A percentile compares a stretch with the other conserved stretches of the same genome.
phyloP scores from a whole-genome alignment of 2,888 invertebrate genomes.

The Pseudeuparius sepicola region DNA sequence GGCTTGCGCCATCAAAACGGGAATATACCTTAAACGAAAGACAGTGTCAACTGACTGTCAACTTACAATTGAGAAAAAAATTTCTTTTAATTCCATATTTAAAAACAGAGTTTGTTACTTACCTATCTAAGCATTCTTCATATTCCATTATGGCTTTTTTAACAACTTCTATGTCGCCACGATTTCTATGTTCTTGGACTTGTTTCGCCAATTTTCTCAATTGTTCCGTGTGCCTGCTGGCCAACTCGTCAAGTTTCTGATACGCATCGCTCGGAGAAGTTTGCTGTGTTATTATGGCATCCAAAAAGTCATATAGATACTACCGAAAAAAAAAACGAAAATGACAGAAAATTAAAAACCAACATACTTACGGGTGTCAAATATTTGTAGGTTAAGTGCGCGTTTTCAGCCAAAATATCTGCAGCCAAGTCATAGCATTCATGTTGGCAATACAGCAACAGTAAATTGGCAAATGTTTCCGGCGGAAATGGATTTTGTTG shows the following conservation, averaged over 20 bases:
- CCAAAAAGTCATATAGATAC: constrained; percentile 89
- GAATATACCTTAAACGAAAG: constrained; percentile 61
- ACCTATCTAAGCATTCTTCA: constrained; percentile 33
- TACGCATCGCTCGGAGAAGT: constrained; percentile 95
- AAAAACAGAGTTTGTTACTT: too few relatives aligned
- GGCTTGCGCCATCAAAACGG: constrained; percentile 98
- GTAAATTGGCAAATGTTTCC: constrained; percentile 93
- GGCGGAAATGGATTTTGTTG: constrained; percentile 95
- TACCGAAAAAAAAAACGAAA: neutral
- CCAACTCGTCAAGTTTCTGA: constrained; percentile 89
- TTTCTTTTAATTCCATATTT: too few relatives aligned
- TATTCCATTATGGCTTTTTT: constrained; percentile 68
- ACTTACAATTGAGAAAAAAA: too few relatives aligned
- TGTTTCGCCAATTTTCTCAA: constrained; percentile 87
- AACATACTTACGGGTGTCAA: constrained; percentile 71
- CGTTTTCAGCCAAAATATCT: constrained; percentile 94
- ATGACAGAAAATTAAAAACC: too few relatives aligned
- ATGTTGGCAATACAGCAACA: constrained; percentile 91
- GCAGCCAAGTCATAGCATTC: constrained; percentile 97
- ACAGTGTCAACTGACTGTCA: too few relatives aligned
- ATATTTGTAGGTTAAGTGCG: constrained; percentile 91
- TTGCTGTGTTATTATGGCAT: constrained; percentile 94
- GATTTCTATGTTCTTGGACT: constrained; percentile 80
- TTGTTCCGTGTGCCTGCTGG: constrained; percentile 81
- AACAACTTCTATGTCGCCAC: constrained; percentile 77